Evolutionary conservation across 2,888 invertebrate genomes (phyloP).

Genomic region (Hydriomena furcata): DNA sequence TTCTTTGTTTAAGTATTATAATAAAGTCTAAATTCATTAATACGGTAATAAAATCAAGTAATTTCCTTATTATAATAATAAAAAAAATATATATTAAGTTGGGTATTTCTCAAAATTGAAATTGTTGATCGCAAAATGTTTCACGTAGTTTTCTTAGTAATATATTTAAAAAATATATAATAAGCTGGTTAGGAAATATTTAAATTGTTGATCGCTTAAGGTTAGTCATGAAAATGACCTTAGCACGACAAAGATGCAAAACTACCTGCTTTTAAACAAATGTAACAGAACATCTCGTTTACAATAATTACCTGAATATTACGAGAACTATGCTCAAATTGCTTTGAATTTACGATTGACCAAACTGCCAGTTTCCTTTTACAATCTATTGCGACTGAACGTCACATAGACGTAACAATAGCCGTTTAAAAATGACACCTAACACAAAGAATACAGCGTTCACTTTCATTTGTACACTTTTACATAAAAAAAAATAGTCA

Average conservation of each 20-base stretch:
- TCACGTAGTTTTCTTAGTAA: not conserved
- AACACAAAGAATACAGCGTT: constrained; percentile 14
- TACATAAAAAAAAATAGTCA: constrained; percentile 9
- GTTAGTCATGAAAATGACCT: constrained; percentile 33
- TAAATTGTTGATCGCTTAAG: constrained; percentile 24
- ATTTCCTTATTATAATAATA: not conserved
- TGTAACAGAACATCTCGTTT: constrained; percentile 14
- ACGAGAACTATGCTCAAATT: constrained; percentile 26
- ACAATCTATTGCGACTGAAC: constrained; percentile 19
- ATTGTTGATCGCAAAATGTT: constrained; percentile 26
- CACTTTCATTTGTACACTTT: constrained; percentile 12
- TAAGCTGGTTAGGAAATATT: constrained; percentile 10
- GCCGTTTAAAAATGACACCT: constrained; percentile 4
- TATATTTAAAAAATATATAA: constrained; percentile 5
- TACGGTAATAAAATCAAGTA: no score
- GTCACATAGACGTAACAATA: constrained; percentile 7
- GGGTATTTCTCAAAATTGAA: constrained; percentile 10
- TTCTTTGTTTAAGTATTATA: no score
- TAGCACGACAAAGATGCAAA: constrained; percentile 24
- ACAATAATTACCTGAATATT: constrained; percentile 22
- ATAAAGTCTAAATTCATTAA: no score
- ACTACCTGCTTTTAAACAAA: constrained; percentile 16
- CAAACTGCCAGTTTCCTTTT: constrained; percentile 34
- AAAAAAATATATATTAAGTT: constrained; percentile 11
- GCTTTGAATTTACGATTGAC: constrained; percentile 28